Base-by-base conservation (phyloP, 2,113 vertebrate species). In the Arenaria interpres region DNA sequence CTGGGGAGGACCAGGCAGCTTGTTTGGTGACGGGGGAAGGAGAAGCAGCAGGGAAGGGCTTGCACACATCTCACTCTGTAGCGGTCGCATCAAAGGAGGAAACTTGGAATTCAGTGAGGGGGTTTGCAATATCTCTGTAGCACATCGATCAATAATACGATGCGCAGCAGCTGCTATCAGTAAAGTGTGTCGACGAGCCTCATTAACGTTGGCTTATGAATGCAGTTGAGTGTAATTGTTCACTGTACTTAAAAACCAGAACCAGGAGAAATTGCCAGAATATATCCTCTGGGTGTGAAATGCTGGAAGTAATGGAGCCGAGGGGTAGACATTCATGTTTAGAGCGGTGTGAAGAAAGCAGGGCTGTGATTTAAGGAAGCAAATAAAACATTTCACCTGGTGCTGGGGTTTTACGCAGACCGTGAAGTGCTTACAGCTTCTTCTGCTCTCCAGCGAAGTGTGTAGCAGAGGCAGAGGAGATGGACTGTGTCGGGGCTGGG, bases 21-120 rank as follows among this genome's bases (percentile, higher is more conserved):
- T 4, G 9, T 14, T 24, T 7, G 35, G 33, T n/a, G 56, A 14
- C 1, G 1, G 10, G 10, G 2, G 89, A 17, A 22, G 63, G 32
- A 76, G 72, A 2, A 62, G 50, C 18, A 9, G 35, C 0, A 0
- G 56, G 50, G 22, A 59, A 54, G 35, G 45, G 33, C n/a, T 71
- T 2, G 0, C 12, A 2, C 16, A 4, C 7, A 1, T 24, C 57
- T 21, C 41, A 1, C 43, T 67, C 63, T 19, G 30, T 24, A 43
- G n/a, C 6, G 0, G 33, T 41, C 11, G 1, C 74, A 23, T 18
- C 43, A 23, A 2, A 2, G 54, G 33, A 68, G 14, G 51, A 9
- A 35, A 8, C 32, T 3, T 16, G 73, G 35, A 27, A 56, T 73
- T 8, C 33, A 30, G 78, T 12, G 20, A 35, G 33, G 27, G 28